A percentile compares a stretch with the other conserved stretches of the same genome.
phyloP scores from a whole-genome alignment of 2,888 invertebrate genomes.

The Pollenia labialis region DNA sequence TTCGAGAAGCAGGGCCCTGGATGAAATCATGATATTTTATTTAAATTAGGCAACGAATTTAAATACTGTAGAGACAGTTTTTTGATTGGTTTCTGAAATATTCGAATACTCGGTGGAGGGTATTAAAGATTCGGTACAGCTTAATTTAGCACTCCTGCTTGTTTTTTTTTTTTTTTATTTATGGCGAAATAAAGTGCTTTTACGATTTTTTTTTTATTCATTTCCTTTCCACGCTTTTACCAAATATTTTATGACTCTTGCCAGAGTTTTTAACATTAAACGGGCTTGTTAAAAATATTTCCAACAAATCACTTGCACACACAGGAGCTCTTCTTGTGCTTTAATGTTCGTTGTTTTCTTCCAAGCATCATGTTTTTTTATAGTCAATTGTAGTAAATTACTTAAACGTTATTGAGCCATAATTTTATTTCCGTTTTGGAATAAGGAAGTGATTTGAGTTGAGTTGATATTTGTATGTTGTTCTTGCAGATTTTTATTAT shows the following conservation, averaged over 20 bases:
- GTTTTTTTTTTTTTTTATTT: constrained; percentile 24
- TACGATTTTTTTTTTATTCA: constrained; percentile 1
- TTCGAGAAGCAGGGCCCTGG: too few species aligned
- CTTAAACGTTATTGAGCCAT: constrained; percentile 53
- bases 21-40: too few species aligned
- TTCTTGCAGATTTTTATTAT: constrained; percentile 12
- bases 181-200: constrained; percentile 20
- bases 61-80: too few species aligned
- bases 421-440: not conserved
- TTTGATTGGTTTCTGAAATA: too few species aligned
- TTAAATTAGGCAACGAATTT: too few species aligned
- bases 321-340: not conserved
- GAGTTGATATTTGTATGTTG: not conserved
- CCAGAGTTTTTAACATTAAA: not conserved
- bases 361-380: not conserved
- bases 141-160: not conserved
- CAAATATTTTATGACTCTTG: constrained; percentile 22
- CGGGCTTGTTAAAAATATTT: constrained; percentile 7
- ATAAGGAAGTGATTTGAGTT: too few species aligned
- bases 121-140: too few species aligned
- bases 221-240: not conserved
- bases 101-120: too few species aligned
- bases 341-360: not conserved
- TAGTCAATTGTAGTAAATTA: constrained; percentile 26
- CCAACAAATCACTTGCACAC: constrained; percentile 11